Base-by-base conservation (phyloP, 2,113 vertebrate genomes). In the Hiodon tergisus region DNA sequence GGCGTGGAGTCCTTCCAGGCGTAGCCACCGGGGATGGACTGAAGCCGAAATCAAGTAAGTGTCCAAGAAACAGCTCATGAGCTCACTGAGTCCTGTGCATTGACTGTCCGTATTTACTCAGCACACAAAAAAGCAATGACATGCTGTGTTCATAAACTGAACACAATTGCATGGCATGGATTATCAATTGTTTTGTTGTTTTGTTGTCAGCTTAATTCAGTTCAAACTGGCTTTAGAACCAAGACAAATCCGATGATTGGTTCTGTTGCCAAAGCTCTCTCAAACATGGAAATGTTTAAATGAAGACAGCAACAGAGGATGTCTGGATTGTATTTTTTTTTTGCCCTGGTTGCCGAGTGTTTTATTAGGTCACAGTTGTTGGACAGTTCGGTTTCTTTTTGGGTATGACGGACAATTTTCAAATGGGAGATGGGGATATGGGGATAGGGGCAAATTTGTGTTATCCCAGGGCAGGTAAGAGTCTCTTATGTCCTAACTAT, bases 1-100 rank as follows among this genome's bases (percentile, higher is more conserved):
- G 93, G 52, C 95, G 92, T 0, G 97, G 97, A 13, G 93, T 99
- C 77, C 89, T 99, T 78, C 97, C 97, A 0, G 97, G 97, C 0
- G 95, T 99, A 2, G 91, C 96, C 69, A 96, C 92, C 6, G 97
- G 97, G 74, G 86, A 81, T 10, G 93, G 93, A 78, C 90, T 99
- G 67, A 96, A 91, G 85, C 82, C 91, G 0, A 99, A 98, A 90
- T 88, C 73, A 81, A 78, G 92, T 92, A 83, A 82, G 73, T 8
- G 46, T 54, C 11, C 54, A 46, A n/a, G 13, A 14, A 57, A 50
- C 59, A 67, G 14, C 70, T 71, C 70, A 47, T 50, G 47, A 7
- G 57, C 55, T 14, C 55, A 71, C 48, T 16, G 50, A 71, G n/a
- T 55, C 3, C 11, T 51, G 47, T 14, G 58, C 14, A 5, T 4